phyloP scores from a whole-genome alignment of 2,113 vertebrate species.

The Canis aureus region DNA sequence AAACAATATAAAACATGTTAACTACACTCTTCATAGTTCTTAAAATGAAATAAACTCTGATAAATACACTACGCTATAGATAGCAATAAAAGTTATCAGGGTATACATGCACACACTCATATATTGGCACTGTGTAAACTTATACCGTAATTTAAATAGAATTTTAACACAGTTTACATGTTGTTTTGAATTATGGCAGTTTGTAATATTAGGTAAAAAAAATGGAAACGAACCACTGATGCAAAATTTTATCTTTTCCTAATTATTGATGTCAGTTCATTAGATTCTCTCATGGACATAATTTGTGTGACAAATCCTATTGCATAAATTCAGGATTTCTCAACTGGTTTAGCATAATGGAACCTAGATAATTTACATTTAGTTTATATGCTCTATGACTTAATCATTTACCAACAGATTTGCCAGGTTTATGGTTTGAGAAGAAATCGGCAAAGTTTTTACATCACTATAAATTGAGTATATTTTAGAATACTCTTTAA shows the following conservation, averaged over 20 bases:
- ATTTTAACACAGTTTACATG: neutral
- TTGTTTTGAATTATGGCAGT: neutral
- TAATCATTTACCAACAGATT: neutral
- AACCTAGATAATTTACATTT: neutral
- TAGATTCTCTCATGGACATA: neutral
- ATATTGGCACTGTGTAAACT: neutral
- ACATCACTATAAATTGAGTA: neutral
- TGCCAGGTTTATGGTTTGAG: neutral
- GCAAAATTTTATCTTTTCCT: neutral
- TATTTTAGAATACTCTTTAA: neutral
- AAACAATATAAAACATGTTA: neutral
- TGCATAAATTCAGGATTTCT: neutral
- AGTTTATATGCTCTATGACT: neutral
- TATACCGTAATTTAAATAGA: neutral
- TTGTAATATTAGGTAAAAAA: neutral
- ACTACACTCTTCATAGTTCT: neutral
- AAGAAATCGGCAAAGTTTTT: conserved; percentile 9
- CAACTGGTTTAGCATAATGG: neutral
- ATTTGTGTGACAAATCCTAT: neutral
- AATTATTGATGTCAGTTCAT: neutral
- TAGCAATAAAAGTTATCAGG: neutral
- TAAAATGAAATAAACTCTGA: neutral
- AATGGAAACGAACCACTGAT: neutral
- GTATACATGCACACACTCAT: neutral
- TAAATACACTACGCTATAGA: neutral